Evolutionary conservation across 2,888 invertebrate species (phyloP).

Genomic region (Lymantria dispar): DNA sequence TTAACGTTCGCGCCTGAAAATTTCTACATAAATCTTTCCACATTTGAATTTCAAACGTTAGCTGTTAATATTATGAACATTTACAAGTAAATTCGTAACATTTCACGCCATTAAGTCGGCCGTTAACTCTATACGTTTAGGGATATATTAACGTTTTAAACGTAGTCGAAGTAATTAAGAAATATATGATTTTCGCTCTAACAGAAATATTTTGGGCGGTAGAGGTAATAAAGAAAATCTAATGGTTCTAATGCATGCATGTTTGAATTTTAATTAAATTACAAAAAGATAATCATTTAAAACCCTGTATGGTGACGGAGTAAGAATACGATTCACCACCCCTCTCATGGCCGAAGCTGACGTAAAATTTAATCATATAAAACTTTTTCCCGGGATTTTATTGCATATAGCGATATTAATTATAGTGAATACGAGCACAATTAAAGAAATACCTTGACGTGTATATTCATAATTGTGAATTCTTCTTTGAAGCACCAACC

Average conservation of each 20-base stretch:
- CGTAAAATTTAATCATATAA: too few relatives aligned
- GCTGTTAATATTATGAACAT: conserved; percentile 20
- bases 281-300: too few relatives aligned
- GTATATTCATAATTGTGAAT: not conserved
- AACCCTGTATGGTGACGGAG: too few relatives aligned
- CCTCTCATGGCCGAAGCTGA: too few relatives aligned
- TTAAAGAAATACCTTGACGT: not conserved
- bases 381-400: too few relatives aligned
- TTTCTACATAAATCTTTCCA: not conserved
- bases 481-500: not conserved
- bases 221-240: not conserved
- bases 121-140: conserved; percentile 23
- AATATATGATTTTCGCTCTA: conserved; percentile 10
- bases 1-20: not conserved
- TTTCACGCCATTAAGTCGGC: conserved; percentile 23
- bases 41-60: not conserved
- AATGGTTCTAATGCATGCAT: too few relatives aligned
- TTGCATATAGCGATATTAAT: not conserved
- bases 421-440: not conserved
- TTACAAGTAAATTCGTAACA: conserved; percentile 15
- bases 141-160: conserved; percentile 17
- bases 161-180: conserved; percentile 33
- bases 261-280: too few relatives aligned
- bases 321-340: too few relatives aligned
- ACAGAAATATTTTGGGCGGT: not conserved